Percentiles rank a stretch among this genome's conserved stretches.
Conservation (phyloP, 2,113 vertebrate species). For the Eira barbara region DNA sequence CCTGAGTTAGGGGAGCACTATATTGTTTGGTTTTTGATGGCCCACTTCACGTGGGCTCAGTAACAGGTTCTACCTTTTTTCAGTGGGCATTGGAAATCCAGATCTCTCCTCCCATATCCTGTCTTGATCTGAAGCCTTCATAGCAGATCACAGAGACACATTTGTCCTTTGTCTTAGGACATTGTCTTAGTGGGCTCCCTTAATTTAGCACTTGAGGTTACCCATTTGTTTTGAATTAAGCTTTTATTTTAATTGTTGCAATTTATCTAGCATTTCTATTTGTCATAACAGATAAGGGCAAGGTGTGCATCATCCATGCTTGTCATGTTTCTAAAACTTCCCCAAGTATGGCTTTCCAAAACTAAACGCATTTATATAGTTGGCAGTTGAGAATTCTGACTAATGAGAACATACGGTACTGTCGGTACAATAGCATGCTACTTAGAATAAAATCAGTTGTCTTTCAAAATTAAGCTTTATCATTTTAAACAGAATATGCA, state of each 20-base stretch:
- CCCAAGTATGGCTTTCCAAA: not conserved
- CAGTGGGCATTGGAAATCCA: not conserved
- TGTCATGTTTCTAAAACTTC: slow-evolving; percentile 30
- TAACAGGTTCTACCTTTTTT: not conserved
- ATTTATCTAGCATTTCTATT: not conserved
- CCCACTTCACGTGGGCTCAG: not conserved
- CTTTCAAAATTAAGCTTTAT: slow-evolving; percentile 52
- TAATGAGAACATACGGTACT: slow-evolving; percentile 62
- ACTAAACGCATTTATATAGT: not conserved
- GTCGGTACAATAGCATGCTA: not conserved
- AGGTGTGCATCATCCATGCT: not conserved
- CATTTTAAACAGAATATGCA: not conserved
- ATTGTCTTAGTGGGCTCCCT: not conserved
- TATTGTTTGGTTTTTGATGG: not conserved
- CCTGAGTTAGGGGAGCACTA: not conserved
- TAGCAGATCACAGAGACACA: not conserved
- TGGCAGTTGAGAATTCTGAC: slow-evolving; percentile 42
- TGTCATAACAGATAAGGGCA: not conserved
- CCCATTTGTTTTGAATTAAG: not conserved
- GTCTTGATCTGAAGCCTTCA: not conserved
- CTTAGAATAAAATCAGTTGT: slow-evolving; percentile 58
- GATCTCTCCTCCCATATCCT: not conserved
- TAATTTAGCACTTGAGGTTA: not conserved
- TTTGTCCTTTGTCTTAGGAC: not conserved
- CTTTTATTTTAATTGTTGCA: not conserved